Percentiles rank a stretch among this genome's conserved stretches.
Conservation (phyloP, 2,797 vertebrate genomes). For the Sebastes minor region DNA sequence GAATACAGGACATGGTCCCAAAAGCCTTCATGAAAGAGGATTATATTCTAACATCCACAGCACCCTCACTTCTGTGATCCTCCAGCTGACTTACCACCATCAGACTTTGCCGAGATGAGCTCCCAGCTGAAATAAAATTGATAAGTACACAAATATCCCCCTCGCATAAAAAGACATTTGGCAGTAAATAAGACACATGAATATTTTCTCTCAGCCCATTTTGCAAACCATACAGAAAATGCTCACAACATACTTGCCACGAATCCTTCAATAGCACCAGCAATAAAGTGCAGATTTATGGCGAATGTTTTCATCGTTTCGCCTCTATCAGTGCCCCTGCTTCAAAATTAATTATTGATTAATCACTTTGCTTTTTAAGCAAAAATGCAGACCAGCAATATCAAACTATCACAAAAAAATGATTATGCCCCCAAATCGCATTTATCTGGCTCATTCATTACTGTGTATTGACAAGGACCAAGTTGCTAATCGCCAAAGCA, state of each 20-base stretch:
- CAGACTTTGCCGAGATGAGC: conserved; percentile 60
- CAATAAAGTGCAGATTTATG: conserved; percentile 87
- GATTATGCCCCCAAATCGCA: conserved; percentile 83
- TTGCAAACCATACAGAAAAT: conserved; percentile 69
- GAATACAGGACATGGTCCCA: conserved; percentile 1
- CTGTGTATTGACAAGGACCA: conserved; percentile 83
- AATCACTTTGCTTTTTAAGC: conserved; percentile 86
- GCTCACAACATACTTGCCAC: conserved; percentile 74
- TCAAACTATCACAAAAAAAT: conserved; percentile 84
- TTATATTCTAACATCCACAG: conserved; percentile 21
- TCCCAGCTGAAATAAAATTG: conserved; percentile 74
- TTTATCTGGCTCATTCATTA: conserved; percentile 84
- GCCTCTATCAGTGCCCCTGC: conserved; percentile 80
- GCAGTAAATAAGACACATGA: conserved; percentile 73
- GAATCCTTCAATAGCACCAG: conserved; percentile 73
- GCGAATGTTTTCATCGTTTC: conserved; percentile 83
- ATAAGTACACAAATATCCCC: conserved; percentile 75
- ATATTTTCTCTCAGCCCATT: conserved; percentile 71
- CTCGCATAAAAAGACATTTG: conserved; percentile 63
- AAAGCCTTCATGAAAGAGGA: conserved; percentile 32
- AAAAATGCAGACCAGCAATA: conserved; percentile 88
- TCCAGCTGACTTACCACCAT: conserved; percentile 44
- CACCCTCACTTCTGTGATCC: conserved; percentile 29
- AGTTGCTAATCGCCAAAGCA: conserved; percentile 85
- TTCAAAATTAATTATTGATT: conserved; percentile 91